Evolutionary conservation across 2,113 vertebrate species (phyloP).

Genomic region (Hucho hucho): DNA sequence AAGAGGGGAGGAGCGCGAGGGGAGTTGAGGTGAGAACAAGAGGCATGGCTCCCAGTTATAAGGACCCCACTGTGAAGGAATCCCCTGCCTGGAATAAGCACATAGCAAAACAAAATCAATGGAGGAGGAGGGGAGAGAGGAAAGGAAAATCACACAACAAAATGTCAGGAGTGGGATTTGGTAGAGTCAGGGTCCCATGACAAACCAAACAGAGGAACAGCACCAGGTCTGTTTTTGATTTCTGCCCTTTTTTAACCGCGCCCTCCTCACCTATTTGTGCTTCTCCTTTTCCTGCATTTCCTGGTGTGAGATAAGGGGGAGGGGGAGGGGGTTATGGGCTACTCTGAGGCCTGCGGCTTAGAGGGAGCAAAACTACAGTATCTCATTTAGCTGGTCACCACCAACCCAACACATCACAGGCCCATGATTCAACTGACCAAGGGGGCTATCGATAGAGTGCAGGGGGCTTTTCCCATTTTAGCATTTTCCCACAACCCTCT

Average conservation of each 20-base stretch:
- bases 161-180: conserved; percentile 84
- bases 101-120: conserved; percentile 67
- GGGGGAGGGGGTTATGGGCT: no score
- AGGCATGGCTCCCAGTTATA: conserved; percentile 68
- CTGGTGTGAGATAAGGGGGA: conserved; percentile 81
- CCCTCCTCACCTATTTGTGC: conserved; percentile 13
- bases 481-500: no score
- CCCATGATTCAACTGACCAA: no score
- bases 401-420: no score
- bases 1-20: conserved; percentile 59
- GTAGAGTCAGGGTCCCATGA: conserved; percentile 79
- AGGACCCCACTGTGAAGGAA: conserved; percentile 71
- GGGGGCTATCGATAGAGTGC: no score
- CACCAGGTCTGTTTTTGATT: conserved; percentile 84
- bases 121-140: conserved; percentile 34
- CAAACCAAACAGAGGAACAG: conserved; percentile 83
- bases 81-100: conserved; percentile 60
- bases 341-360: conserved; percentile 60
- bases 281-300: conserved; percentile 38
- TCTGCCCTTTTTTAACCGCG: conserved; percentile 62
- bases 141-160: conserved; percentile 61
- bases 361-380: conserved; percentile 79
- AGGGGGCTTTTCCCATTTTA: no score
- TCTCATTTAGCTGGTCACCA: conserved; percentile 62
- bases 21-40: conserved; percentile 63